Conservation (phyloP, 1,140 invertebrate species). For the Daktulosphaira vitifoliae region DNA sequence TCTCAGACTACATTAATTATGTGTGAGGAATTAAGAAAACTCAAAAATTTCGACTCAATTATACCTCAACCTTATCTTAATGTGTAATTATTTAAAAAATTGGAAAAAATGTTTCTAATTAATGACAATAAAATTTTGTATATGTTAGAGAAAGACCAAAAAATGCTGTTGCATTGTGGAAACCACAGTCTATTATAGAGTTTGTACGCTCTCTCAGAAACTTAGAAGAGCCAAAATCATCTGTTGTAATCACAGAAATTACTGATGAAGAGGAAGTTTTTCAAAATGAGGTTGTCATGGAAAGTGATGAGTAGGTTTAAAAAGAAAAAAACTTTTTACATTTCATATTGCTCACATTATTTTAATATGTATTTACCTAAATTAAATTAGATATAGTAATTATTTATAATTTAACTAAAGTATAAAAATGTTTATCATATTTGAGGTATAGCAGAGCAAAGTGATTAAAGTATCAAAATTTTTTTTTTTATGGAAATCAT, state of each 20-base stretch:
- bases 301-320: constrained; percentile 20
- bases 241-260: constrained; percentile 16
- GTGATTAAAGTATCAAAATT: too few relatives aligned
- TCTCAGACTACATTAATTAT: constrained; percentile 19
- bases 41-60: constrained; percentile 14
- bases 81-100: not conserved
- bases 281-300: not conserved
- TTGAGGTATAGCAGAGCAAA: too few relatives aligned
- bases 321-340: not conserved
- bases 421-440: too few relatives aligned
- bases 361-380: too few relatives aligned
- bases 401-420: too few relatives aligned
- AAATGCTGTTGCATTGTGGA: constrained; percentile 13
- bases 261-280: constrained; percentile 1
- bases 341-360: not conserved
- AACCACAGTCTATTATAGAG: not conserved
- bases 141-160: constrained; percentile 15
- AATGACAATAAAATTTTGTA: not conserved
- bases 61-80: constrained; percentile 9
- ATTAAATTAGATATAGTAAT: too few relatives aligned
- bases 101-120: not conserved
- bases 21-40: constrained; percentile 25
- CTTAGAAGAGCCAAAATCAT: not conserved
- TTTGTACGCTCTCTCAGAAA: not conserved
- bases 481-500: too few relatives aligned